These are phyloP conservation scores for Drosophila aff. DNA, from an alignment of 1,140 invertebrate genomes.

Conservation along the genomic window DNA sequence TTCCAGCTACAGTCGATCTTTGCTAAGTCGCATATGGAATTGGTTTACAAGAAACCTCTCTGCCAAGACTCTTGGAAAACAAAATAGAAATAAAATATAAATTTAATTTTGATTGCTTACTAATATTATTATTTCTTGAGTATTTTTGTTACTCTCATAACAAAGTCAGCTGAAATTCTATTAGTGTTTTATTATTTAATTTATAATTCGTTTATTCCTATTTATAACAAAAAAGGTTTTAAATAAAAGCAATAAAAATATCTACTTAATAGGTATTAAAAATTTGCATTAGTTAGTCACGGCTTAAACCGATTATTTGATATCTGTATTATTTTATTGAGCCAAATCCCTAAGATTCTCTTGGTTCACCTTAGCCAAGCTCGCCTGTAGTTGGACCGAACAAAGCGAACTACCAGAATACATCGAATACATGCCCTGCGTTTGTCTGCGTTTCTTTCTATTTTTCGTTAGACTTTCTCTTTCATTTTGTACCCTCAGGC, in stretches of 20 bases:
- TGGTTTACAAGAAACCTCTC: not conserved
- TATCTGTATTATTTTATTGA: not conserved
- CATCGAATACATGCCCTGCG: constrained; percentile 69
- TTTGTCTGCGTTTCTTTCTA: constrained; percentile 67
- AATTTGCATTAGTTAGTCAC: not conserved
- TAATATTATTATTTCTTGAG: no score
- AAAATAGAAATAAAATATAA: no score
- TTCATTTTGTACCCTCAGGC: constrained; percentile 80
- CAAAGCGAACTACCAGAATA: constrained; percentile 43
- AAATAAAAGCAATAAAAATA: not conserved
- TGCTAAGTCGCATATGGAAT: not conserved
- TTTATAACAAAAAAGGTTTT: not conserved
- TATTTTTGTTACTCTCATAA: not conserved
- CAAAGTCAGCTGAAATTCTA: not conserved
- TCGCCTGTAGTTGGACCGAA: constrained; percentile 17
- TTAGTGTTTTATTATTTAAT: not conserved
- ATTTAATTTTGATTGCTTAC: not conserved
- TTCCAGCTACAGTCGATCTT: constrained; percentile 7
- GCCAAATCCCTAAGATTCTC: not conserved
- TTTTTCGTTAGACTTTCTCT: constrained; percentile 79
- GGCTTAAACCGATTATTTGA: not conserved
- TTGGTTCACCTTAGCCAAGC: not conserved
- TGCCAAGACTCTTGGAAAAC: no score
- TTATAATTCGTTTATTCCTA: not conserved
- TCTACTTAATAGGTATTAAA: not conserved